Evolutionary conservation across 1,140 invertebrate species (phyloP).

Genomic region (Orius insidiosus): DNA sequence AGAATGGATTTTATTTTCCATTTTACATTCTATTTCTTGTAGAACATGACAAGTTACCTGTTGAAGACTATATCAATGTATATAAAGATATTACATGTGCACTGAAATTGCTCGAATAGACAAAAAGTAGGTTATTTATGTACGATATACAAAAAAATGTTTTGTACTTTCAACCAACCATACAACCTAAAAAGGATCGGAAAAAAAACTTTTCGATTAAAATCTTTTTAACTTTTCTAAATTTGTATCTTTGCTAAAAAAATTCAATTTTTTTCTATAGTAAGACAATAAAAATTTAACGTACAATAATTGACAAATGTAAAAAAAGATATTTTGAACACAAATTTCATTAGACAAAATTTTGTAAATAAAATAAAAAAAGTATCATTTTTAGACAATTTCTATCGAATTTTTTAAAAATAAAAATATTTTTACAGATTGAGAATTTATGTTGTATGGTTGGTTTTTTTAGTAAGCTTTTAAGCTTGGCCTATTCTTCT

Average conservation of each 20-base stretch:
- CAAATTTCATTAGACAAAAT: neutral
- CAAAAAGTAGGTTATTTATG: slow-evolving; percentile 3
- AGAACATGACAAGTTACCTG: slow-evolving; percentile 1
- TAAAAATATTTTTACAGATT: slow-evolving; percentile 1
- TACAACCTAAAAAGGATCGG: slow-evolving; percentile 12
- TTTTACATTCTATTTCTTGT: neutral
- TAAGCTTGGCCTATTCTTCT: slow-evolving; percentile 13
- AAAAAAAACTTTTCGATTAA: neutral
- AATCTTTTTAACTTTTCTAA: neutral
- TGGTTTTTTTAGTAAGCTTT: slow-evolving; percentile 14
- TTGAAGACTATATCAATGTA: slow-evolving; percentile 8
- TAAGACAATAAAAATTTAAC: neutral
- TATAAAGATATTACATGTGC: slow-evolving; percentile 8
- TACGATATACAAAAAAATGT: slow-evolving; percentile 4
- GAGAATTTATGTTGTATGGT: slow-evolving; percentile 14
- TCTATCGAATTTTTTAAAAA: neutral
- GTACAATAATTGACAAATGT: neutral
- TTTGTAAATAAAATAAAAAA: neutral
- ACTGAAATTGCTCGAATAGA: slow-evolving; percentile 15
- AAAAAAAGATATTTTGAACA: neutral
- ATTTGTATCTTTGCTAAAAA: neutral
- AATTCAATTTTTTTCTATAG: neutral
- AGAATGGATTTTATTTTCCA: neutral
- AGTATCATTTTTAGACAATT: slow-evolving; percentile 1
- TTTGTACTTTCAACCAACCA: slow-evolving; percentile 15